Percentiles rank a stretch among this genome's conserved stretches.
Conservation (phyloP, 2,113 vertebrate genomes). For the Cephalopterus ornatus region DNA sequence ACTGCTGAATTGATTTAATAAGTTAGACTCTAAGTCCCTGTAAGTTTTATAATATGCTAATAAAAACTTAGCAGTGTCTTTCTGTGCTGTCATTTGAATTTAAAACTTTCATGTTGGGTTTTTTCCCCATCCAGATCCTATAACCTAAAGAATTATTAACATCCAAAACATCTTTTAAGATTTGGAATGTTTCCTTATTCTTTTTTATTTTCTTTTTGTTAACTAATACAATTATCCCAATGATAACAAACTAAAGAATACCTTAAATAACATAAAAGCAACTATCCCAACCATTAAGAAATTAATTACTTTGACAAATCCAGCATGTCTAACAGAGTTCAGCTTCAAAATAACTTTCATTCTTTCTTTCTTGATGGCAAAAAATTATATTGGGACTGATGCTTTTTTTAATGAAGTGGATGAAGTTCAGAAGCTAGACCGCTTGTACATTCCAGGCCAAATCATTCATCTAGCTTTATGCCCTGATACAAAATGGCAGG, state of each 20-base stretch:
- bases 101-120: rapidly evolving
- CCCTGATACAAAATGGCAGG: background rate
- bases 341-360: background rate
- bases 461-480: background rate
- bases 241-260: background rate
- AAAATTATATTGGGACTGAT: background rate
- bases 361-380: background rate
- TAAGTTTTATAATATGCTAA: background rate
- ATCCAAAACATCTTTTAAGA: background rate
- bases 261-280: background rate
- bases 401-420: background rate
- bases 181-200: background rate
- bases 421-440: background rate
- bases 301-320: background rate
- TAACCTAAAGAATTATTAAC: background rate
- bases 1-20: background rate
- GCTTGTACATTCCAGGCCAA: background rate
- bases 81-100: background rate
- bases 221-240: background rate
- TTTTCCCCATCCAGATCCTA: background rate
- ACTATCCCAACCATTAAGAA: background rate
- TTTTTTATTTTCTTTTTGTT: background rate
- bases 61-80: background rate
- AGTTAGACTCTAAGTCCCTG: background rate
- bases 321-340: background rate